phyloP scores from a whole-genome alignment of 2,888 invertebrate genomes.

The Protula sp. region DNA sequence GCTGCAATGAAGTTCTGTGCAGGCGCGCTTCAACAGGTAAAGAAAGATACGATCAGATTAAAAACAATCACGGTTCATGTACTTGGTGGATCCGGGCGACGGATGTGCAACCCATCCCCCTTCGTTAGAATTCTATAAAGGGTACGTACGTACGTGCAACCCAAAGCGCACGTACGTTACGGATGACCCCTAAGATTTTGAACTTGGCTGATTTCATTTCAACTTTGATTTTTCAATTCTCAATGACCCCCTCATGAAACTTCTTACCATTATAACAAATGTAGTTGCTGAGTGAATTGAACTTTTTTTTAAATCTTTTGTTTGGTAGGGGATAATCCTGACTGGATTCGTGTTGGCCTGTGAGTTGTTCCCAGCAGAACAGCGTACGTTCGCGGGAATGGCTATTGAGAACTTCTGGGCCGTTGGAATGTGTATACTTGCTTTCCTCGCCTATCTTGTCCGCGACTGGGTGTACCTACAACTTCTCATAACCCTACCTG shows the following conservation, averaged over 20 bases:
- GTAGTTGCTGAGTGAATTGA: too few relatives aligned
- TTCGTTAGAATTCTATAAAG: not conserved
- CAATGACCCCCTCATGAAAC: too few relatives aligned
- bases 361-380: conserved; percentile 30
- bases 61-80: not conserved
- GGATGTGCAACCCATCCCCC: not conserved
- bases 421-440: conserved; percentile 25
- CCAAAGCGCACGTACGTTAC: too few relatives aligned
- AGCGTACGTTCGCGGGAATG: conserved; percentile 26
- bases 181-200: too few relatives aligned
- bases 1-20: conserved; percentile 24
- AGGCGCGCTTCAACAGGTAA: conserved; percentile 30
- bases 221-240: too few relatives aligned
- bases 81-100: not conserved
- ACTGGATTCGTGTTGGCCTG: conserved; percentile 30
- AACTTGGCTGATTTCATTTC: too few relatives aligned
- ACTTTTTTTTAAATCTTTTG: too few relatives aligned
- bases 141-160: too few relatives aligned
- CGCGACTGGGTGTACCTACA: conserved; percentile 30
- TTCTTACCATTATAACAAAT: too few relatives aligned
- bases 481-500: conserved; percentile 22
- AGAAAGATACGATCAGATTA: too few relatives aligned
- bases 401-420: conserved; percentile 29
- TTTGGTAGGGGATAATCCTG: conserved; percentile 30
- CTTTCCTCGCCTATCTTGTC: conserved; percentile 28